Conservation (phyloP, 1,140 invertebrate genomes). For the Venustaconcha ellipsiformis region DNA sequence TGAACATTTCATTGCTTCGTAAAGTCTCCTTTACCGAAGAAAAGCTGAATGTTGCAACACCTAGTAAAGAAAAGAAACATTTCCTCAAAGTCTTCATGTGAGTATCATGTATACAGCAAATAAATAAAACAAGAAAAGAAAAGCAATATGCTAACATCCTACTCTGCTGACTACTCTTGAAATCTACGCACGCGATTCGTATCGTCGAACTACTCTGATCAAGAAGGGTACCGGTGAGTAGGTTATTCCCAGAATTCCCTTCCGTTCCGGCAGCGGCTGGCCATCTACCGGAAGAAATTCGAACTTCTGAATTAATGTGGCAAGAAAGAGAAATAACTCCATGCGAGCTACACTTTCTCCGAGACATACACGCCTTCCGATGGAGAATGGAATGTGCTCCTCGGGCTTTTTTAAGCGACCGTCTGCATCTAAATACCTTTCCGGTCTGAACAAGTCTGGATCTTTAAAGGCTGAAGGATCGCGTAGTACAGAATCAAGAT, state of each 20-base stretch:
- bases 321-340: slow-evolving; percentile 44
- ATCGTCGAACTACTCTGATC: too few relatives aligned
- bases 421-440: slow-evolving; percentile 19
- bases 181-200: too few relatives aligned
- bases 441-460: slow-evolving; percentile 27
- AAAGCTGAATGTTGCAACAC: too few relatives aligned
- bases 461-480: slow-evolving; percentile 1
- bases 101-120: too few relatives aligned
- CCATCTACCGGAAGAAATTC: slow-evolving; percentile 16
- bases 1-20: too few relatives aligned
- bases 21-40: too few relatives aligned
- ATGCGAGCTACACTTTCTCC: slow-evolving; percentile 43
- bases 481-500: slow-evolving; percentile 16
- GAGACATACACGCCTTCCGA: slow-evolving; percentile 38
- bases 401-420: slow-evolving; percentile 5
- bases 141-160: too few relatives aligned
- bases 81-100: too few relatives aligned
- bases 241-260: slow-evolving; percentile 27
- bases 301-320: slow-evolving; percentile 37
- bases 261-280: background rate
- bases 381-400: slow-evolving; percentile 23
- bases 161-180: too few relatives aligned
- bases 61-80: too few relatives aligned
- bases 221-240: slow-evolving; percentile 27
- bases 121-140: too few relatives aligned